These are phyloP conservation scores for Pseudanteris insignis DNA, from an alignment of 2,888 invertebrate species.

Conservation along the genomic window DNA sequence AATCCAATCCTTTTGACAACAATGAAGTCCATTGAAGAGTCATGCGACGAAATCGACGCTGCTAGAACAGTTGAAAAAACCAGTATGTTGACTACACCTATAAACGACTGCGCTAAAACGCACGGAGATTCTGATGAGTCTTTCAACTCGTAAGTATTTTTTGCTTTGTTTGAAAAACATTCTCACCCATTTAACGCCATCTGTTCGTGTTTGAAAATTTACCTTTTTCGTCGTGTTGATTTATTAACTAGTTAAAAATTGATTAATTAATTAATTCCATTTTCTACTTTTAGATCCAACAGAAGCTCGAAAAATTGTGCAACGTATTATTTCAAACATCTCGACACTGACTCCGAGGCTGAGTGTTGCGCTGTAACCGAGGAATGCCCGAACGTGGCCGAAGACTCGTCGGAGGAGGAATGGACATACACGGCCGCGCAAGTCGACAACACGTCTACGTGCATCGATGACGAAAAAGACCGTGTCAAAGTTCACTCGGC, in stretches of 20 bases:
- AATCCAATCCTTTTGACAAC: slow-evolving; percentile 54
- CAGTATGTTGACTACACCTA: slow-evolving; percentile 8
- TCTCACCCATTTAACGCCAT: no score
- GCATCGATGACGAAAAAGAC: slow-evolving; percentile 49
- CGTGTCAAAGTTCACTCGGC: slow-evolving; percentile 57
- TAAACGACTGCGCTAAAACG: slow-evolving; percentile 10
- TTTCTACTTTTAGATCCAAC: slow-evolving; percentile 69
- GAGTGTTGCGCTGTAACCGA: slow-evolving; percentile 63
- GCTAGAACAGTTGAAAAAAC: slow-evolving; percentile 31
- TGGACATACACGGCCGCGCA: slow-evolving; percentile 71
- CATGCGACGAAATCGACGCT: slow-evolving; percentile 57
- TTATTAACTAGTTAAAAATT: no score
- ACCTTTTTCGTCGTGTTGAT: no score
- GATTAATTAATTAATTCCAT: no score
- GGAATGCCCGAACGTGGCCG: slow-evolving; percentile 64
- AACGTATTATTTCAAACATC: slow-evolving; percentile 86
- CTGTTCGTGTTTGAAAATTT: no score
- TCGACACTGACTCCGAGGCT: slow-evolving; percentile 86
- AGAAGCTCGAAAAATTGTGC: slow-evolving; percentile 84
- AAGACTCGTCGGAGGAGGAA: slow-evolving; percentile 74
- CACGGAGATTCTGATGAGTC: slow-evolving; percentile 31
- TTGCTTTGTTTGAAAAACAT: no score
- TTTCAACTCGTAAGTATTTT: slow-evolving; percentile 37
- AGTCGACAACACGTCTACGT: slow-evolving; percentile 39
- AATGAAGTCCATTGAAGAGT: slow-evolving; percentile 51